A percentile compares a stretch with the other conserved stretches of the same genome.
These are phyloP conservation scores for Strigamia transsilvanica DNA, from an alignment of 2,888 invertebrate species.

Conservation along the genomic window DNA sequence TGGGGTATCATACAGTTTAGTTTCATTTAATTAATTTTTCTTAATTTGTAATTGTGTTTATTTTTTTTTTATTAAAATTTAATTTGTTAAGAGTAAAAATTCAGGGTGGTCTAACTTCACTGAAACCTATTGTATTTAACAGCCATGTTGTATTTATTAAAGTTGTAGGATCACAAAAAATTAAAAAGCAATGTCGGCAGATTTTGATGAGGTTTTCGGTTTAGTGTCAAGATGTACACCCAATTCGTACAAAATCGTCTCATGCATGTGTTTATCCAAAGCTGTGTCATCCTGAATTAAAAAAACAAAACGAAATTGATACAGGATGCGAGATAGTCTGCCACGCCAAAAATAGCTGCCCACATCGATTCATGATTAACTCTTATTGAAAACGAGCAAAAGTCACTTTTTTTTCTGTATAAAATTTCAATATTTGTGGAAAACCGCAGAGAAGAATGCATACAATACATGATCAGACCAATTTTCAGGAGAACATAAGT, in stretches of 20 bases:
- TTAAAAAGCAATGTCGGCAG: conserved; percentile 63
- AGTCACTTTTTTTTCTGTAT: too few species aligned
- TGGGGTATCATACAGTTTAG: too few species aligned
- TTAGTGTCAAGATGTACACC: conserved; percentile 63
- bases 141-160: too few species aligned
- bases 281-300: conserved; percentile 62
- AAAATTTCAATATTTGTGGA: conserved; percentile 74
- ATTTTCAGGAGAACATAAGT: conserved; percentile 93
- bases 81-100: too few species aligned
- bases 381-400: conserved; percentile 60
- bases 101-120: too few species aligned
- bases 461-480: conserved; percentile 96
- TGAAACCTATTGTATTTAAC: too few species aligned
- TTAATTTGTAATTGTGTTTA: too few species aligned
- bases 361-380: conserved; percentile 83
- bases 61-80: too few species aligned
- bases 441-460: conserved; percentile 96
- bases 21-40: too few species aligned
- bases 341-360: conserved; percentile 87
- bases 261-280: conserved; percentile 62
- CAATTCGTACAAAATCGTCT: conserved; percentile 62
- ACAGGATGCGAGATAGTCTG: conserved; percentile 86
- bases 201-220: conserved; percentile 61
- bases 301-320: conserved; percentile 3
- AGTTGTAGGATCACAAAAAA: too few species aligned